Evolutionary conservation across 2,888 invertebrate species (phyloP), one percentile per base, ranked within the genome.

Genomic region (Gonocerus acuteangulatus): DNA sequence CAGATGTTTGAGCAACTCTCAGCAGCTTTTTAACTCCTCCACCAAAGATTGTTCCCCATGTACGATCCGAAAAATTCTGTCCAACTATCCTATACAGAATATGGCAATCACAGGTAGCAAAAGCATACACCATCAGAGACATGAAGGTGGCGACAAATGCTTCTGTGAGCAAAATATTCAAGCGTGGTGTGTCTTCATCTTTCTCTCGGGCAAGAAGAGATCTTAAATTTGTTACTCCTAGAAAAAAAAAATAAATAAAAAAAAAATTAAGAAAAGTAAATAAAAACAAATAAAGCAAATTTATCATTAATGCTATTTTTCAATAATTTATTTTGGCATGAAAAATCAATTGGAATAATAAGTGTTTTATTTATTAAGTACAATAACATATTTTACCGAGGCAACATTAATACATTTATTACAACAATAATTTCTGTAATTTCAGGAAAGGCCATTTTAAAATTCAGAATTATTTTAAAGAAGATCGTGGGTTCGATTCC

Each of bases 141-240:
- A 94, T 82, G 74, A 89, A 96, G 4, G 96, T 92, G 0, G 95
- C 90, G 18, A 94, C 85, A 74, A 95, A 94, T 0, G 94, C 86
- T 75, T 99, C 97, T 60, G 91, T 87, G 18, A 99, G 79, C 9
- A 99, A 78, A 21, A 96, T 87, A 68, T 90, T 89, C 51, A 99
- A 78, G 65, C 91, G 86, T 0, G 97, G 97, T 1, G 93, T 87
- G 71, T 92, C 91, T 71, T 94, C 93, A 71, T 99, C 97, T 67
- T 94, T 92, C 69, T 96, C 96, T 19, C 95, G 80, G 0, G 92
- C 88, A 4, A 99, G 77, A 44, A 99, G 78, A 0, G 95, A 91
- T 22, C 95, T 82, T 42, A 99, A 78, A 62, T 91, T 92, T 0
- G 95, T 91, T 0, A 97, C 96, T 11, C 97, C 95, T 78, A 68